Conservation (phyloP, 2,113 vertebrate species). For the Mastomys natalensis region DNA sequence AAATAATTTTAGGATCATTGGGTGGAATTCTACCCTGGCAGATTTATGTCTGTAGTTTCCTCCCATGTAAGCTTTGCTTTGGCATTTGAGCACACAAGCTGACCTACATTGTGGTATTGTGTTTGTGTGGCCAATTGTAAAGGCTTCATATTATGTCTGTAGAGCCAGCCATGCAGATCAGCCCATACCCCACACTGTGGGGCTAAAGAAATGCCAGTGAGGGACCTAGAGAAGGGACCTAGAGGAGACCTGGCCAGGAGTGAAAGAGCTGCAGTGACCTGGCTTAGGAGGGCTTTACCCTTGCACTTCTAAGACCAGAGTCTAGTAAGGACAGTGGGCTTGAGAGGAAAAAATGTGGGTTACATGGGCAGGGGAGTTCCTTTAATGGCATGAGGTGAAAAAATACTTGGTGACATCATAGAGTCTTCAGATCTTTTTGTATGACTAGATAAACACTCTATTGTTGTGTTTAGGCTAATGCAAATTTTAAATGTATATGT, state of each 20-base stretch:
- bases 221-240: constrained; percentile 53
- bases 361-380: neutral
- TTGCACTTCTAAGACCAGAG: neutral
- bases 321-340: neutral
- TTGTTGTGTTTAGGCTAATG: constrained; percentile 23
- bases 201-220: constrained; percentile 52
- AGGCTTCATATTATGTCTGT: constrained; percentile 42
- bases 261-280: constrained; percentile 6
- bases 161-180: constrained; percentile 55
- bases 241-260: neutral
- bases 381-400: constrained; percentile 32
- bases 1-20: constrained; percentile 65
- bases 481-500: constrained; percentile 34
- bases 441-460: constrained; percentile 6
- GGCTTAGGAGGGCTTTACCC: constrained; percentile 14
- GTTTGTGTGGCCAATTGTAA: constrained; percentile 79
- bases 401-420: constrained; percentile 19
- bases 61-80: constrained; percentile 6
- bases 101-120: constrained; percentile 65
- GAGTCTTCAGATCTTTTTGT: neutral
- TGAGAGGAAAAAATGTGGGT: neutral
- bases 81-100: constrained; percentile 36
- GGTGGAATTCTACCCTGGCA: constrained; percentile 53
- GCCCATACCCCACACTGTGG: constrained; percentile 1
- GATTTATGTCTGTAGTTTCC: constrained; percentile 60